A percentile compares a stretch with the other conserved stretches of the same genome.
Evolutionary conservation across 2,888 invertebrate genomes (phyloP).

Genomic region (Portevinia maculata): DNA sequence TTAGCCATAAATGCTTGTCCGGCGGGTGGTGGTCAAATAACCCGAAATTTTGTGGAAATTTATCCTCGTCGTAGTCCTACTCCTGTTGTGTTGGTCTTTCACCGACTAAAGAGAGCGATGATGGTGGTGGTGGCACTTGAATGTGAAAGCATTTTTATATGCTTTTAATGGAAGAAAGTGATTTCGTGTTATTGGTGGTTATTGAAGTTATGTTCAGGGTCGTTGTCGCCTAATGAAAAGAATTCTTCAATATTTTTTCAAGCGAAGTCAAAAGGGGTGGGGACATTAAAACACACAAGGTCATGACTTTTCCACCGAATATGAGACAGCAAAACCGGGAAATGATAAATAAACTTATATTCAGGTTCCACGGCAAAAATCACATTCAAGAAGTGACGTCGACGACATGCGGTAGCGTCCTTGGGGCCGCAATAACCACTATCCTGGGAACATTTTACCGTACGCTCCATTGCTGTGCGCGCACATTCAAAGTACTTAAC

Average conservation of each 20-base stretch:
- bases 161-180: slow-evolving; percentile 2
- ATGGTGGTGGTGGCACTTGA: neutral
- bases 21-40: slow-evolving; percentile 10
- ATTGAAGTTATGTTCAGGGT: neutral
- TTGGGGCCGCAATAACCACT: slow-evolving; percentile 13
- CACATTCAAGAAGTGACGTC: slow-evolving; percentile 69
- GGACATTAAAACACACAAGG: no score
- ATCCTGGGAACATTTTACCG: neutral
- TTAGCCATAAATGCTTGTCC: slow-evolving; percentile 20
- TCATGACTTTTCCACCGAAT: no score
- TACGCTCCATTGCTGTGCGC: neutral
- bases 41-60: slow-evolving; percentile 5
- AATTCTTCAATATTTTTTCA: neutral
- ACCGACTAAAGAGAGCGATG: neutral
- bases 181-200: neutral
- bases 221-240: slow-evolving; percentile 1
- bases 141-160: neutral
- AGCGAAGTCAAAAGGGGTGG: neutral
- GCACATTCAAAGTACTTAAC: slow-evolving; percentile 52
- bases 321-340: neutral
- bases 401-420: slow-evolving; percentile 28
- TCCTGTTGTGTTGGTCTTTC: neutral
- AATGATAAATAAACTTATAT: slow-evolving; percentile 16
- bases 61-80: neutral
- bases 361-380: slow-evolving; percentile 68